These are phyloP conservation scores for Labeo calbasu DNA, from an alignment of 2,797 vertebrate genomes.

Conservation along the genomic window DNA sequence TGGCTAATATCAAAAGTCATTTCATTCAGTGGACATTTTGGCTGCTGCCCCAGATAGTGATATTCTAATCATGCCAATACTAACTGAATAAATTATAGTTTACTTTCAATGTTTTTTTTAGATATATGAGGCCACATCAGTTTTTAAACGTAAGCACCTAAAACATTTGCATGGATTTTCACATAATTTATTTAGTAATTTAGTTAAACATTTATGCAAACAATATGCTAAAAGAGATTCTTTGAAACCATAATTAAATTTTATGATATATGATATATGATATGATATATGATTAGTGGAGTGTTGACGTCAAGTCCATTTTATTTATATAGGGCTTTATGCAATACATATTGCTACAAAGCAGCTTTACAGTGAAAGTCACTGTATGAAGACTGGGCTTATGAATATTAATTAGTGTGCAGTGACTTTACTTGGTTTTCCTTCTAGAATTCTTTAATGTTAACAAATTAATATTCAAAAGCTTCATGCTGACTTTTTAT, in stretches of 20 bases:
- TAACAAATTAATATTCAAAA: conserved; percentile 11
- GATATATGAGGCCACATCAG: not conserved
- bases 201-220: not conserved
- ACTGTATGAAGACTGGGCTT: too few species aligned
- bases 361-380: not conserved
- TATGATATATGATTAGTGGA: too few species aligned
- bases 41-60: not conserved
- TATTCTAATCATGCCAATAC: not conserved
- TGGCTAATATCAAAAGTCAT: not conserved
- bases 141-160: not conserved
- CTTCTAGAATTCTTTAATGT: not conserved
- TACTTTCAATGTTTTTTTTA: not conserved
- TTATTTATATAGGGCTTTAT: not conserved
- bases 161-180: not conserved
- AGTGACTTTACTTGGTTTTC: not conserved
- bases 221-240: not conserved
- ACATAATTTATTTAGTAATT: not conserved
- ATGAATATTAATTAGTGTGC: not conserved
- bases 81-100: not conserved
- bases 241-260: not conserved
- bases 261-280: not conserved
- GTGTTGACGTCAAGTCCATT: not conserved
- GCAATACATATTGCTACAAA: not conserved
- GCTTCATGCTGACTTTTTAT: not conserved
- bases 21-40: not conserved